Evolutionary conservation across 2,113 vertebrate species (phyloP).

Genomic region (Eretmochelys imbricata): DNA sequence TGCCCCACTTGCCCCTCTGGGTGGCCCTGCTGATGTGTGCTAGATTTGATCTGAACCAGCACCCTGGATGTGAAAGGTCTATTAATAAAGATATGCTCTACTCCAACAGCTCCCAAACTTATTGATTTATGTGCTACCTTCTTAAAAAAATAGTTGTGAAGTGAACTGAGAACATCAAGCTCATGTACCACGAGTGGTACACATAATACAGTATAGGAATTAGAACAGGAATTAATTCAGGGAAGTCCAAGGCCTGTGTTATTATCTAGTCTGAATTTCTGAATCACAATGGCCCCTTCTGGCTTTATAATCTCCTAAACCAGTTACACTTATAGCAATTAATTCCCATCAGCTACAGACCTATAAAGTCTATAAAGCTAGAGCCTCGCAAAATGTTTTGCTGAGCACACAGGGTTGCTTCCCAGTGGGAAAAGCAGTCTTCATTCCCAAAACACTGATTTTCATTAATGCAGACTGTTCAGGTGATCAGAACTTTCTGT

Average conservation of each 20-base stretch:
- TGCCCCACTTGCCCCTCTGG: too few relatives aligned
- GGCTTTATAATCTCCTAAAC: background rate
- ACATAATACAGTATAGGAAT: background rate
- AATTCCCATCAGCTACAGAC: background rate
- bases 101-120: background rate
- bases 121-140: background rate
- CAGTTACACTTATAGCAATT: background rate
- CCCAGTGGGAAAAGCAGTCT: background rate
- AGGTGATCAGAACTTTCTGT: background rate
- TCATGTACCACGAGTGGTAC: background rate
- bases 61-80: background rate
- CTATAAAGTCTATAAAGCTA: background rate
- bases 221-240: background rate
- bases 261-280: too few relatives aligned
- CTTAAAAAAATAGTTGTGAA: background rate
- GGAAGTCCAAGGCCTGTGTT: background rate
- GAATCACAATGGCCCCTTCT: background rate
- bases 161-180: background rate
- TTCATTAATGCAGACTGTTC: background rate
- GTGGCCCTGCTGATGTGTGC: background rate
- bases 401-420: background rate
- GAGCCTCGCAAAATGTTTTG: background rate
- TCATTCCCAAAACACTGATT: background rate
- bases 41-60: background rate
- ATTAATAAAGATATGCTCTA: background rate